Percentiles rank a stretch among this genome's conserved stretches.
Evolutionary conservation across 2,888 invertebrate genomes (phyloP).

Genomic region (Pheosia gnoma): DNA sequence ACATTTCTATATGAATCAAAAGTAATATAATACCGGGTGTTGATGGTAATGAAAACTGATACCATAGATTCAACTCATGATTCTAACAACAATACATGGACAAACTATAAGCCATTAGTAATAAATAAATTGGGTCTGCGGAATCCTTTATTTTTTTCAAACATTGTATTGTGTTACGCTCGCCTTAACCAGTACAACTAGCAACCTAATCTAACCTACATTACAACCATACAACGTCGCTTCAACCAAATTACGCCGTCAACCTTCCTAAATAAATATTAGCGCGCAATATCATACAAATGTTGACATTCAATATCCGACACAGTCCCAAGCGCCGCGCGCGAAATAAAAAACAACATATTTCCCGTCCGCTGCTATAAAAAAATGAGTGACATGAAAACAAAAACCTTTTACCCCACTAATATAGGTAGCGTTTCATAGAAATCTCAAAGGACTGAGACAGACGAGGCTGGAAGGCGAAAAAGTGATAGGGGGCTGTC

Average conservation of each 20-base stretch:
- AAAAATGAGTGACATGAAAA: slow-evolving; percentile 37
- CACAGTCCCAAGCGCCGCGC: slow-evolving; percentile 18
- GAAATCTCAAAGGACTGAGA: slow-evolving; percentile 33
- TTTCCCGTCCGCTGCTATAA: slow-evolving; percentile 20
- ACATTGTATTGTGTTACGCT: neutral
- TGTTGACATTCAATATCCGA: slow-evolving; percentile 24
- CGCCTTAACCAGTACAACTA: neutral
- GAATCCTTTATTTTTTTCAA: neutral
- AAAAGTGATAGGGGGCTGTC: slow-evolving; percentile 34
- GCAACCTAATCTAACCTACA: neutral
- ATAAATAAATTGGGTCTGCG: no score
- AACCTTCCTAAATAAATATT: slow-evolving; percentile 13
- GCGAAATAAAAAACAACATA: slow-evolving; percentile 14
- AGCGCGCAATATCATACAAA: slow-evolving; percentile 10
- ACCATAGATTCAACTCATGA: no score
- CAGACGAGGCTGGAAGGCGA: slow-evolving; percentile 20
- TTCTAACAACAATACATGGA: no score
- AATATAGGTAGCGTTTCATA: slow-evolving; percentile 31
- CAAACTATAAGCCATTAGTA: no score
- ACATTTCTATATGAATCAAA: no score
- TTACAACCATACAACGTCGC: neutral
- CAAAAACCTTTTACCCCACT: slow-evolving; percentile 39
- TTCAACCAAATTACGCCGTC: slow-evolving; percentile 3
- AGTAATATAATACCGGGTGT: no score
- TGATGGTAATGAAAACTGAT: no score